Base-by-base conservation (phyloP, 2,113 vertebrate species). In the Upupa epops region DNA sequence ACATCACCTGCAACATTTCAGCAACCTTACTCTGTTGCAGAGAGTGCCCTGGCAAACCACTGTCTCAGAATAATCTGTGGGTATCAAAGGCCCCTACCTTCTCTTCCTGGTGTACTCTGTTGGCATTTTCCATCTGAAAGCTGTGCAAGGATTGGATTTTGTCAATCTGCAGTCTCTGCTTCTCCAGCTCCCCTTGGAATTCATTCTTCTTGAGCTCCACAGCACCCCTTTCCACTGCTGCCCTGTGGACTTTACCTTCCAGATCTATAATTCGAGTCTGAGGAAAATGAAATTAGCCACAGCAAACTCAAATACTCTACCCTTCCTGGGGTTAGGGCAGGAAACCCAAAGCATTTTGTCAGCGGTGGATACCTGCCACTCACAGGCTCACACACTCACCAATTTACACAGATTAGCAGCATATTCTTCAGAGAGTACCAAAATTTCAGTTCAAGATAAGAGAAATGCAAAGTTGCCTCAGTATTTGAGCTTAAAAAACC, bases 121-220 rank as follows among this genome's bases (percentile, higher is more conserved):
- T 97, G 36, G 88, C 95, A 18, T 94, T 98, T 89, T 98, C 98
- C 94, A 99, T 94, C 94, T 99, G 98, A 85, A 96, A 98, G 93
- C 88, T 98, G 90, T 98, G 98, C 66, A 98, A 94, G 26, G 88
- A 97, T 92, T 98, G 98, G 29, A 98, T 98, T 61, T 95, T 97
- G 87, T 95, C 96, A 0, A 99, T 98, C 85, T 99, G 98, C 51
- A 98, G 96, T 7, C 93, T 97, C 76, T 98, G 98, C 88, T 97
- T 99, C 71, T 97, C 96, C 37, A 98, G 96, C 82, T 99, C 98
- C 11, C 98, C 98, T 95, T 98, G 98, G 81, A 98, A 99, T 95
- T 98, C 98, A 3, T 97, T 98, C 96, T 98, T 99, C 84, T 98
- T 98, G 74, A 98, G 75, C 84, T 99, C 98, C 31, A 98, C 98